Percentiles rank a stretch among this genome's conserved stretches.
phyloP scores from a whole-genome alignment of 2,113 vertebrate species.

The Centropus bengalensis region DNA sequence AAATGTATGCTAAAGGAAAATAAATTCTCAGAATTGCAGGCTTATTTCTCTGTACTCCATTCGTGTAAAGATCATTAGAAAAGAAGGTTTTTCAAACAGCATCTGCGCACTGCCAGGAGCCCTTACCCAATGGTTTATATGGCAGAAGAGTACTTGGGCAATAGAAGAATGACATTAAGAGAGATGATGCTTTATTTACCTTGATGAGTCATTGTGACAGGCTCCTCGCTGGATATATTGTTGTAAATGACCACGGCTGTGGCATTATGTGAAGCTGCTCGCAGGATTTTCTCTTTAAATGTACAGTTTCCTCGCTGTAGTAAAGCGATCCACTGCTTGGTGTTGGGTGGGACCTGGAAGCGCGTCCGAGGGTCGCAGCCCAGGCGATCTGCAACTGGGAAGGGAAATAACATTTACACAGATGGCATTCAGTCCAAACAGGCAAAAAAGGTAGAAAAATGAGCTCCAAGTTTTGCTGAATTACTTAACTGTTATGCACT shows the following conservation, averaged over 20 bases:
- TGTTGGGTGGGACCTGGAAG: slow-evolving; percentile 89
- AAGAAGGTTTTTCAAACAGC: not conserved
- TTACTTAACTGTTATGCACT: not conserved
- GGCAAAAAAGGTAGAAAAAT: not conserved
- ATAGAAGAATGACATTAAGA: not conserved
- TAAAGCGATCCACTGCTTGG: slow-evolving; percentile 93
- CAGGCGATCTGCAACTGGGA: slow-evolving; percentile 88
- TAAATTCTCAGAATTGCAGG: not conserved
- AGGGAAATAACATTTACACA: not conserved
- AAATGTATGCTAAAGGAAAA: not conserved
- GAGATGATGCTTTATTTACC: slow-evolving; percentile 76
- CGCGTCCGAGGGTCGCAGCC: slow-evolving; percentile 93
- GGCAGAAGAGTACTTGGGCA: not conserved
- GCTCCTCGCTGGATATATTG: slow-evolving; percentile 89
- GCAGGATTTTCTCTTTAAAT: slow-evolving; percentile 95
- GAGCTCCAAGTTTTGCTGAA: not conserved
- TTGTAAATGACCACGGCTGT: slow-evolving; percentile 97
- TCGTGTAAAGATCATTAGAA: not conserved
- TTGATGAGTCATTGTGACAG: slow-evolving; percentile 96
- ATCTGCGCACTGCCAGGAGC: not conserved
- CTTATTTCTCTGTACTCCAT: not conserved
- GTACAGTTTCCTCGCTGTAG: slow-evolving; percentile 96
- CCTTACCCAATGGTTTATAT: not conserved
- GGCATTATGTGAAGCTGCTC: slow-evolving; percentile 91
- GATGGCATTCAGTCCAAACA: not conserved